These are phyloP conservation scores for Adrianichthys oophorus DNA, from an alignment of 2,797 vertebrate species.

Conservation along the genomic window DNA sequence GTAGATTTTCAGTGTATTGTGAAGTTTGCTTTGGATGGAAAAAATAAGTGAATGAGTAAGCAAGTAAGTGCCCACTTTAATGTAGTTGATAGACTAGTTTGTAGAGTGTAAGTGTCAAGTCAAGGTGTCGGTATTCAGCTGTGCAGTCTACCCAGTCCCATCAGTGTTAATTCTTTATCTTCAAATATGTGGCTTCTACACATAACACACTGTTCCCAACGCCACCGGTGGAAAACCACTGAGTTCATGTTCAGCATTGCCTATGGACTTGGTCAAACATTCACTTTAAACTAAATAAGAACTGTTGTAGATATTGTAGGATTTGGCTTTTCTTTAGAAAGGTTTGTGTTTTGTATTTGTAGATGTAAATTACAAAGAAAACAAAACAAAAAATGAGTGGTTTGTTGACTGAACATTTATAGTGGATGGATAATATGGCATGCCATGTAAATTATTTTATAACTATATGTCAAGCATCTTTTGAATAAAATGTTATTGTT, in stretches of 20 bases:
- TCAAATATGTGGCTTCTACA: slow-evolving; percentile 54
- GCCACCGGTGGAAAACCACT: slow-evolving; percentile 59
- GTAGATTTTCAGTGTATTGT: slow-evolving; percentile 60
- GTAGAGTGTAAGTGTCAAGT: slow-evolving; percentile 74
- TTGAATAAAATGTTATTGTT: slow-evolving; percentile 83
- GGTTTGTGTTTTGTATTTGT: slow-evolving; percentile 78
- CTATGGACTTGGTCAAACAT: slow-evolving; percentile 56
- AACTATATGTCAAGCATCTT: slow-evolving; percentile 81
- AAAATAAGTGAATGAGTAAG: slow-evolving; percentile 74
- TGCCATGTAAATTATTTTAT: slow-evolving; percentile 82
- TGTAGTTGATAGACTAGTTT: slow-evolving; percentile 75
- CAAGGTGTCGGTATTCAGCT: slow-evolving; percentile 74
- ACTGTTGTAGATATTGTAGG: slow-evolving; percentile 76
- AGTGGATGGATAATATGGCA: slow-evolving; percentile 81
- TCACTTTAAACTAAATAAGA: slow-evolving; percentile 61
- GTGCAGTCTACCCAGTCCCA: slow-evolving; percentile 71
- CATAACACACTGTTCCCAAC: slow-evolving; percentile 45
- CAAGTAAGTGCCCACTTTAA: slow-evolving; percentile 59
- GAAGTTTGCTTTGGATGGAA: slow-evolving; percentile 67
- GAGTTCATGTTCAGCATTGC: slow-evolving; percentile 58
- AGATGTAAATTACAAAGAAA: slow-evolving; percentile 72
- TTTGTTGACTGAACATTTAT: slow-evolving; percentile 80
- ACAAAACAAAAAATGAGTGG: slow-evolving; percentile 53
- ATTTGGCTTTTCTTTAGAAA: slow-evolving; percentile 74
- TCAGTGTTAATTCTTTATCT: slow-evolving; percentile 75